Conservation (phyloP, 1,140 invertebrate species). For the Harpegnathos saltator region DNA sequence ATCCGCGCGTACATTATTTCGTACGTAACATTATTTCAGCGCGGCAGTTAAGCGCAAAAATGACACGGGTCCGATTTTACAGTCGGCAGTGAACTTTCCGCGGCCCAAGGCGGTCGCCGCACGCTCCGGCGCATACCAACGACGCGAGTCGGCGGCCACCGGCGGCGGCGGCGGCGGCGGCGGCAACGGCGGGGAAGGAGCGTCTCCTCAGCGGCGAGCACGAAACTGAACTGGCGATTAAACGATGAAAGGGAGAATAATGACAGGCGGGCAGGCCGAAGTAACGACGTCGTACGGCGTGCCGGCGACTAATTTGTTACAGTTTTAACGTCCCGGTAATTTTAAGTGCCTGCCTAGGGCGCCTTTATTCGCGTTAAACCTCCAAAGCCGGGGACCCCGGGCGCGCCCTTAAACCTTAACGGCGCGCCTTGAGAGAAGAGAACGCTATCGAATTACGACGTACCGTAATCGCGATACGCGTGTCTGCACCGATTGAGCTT, state of each 20-base stretch:
- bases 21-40: slow-evolving; percentile 36
- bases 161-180: too few relatives aligned
- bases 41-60: slow-evolving; percentile 22
- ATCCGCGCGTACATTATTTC: neutral
- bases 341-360: slow-evolving; percentile 43
- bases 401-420: slow-evolving; percentile 29
- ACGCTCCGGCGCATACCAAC: slow-evolving; percentile 24
- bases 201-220: slow-evolving; percentile 20
- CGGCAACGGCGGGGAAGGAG: neutral
- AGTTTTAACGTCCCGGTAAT: slow-evolving; percentile 62
- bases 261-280: slow-evolving; percentile 45
- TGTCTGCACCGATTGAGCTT: neutral
- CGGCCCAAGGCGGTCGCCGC: neutral
- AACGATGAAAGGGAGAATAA: slow-evolving; percentile 65
- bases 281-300: slow-evolving; percentile 62
- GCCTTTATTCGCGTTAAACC: slow-evolving; percentile 63
- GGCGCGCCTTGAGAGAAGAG: neutral
- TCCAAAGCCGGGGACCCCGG: slow-evolving; percentile 25
- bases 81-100: slow-evolving; percentile 20
- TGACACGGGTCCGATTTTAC: slow-evolving; percentile 31
- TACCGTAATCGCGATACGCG: neutral
- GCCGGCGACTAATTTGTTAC: slow-evolving; percentile 67
- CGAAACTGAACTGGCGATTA: slow-evolving; percentile 62
- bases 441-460: neutral
- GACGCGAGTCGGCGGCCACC: slow-evolving; percentile 10